phyloP scores from a whole-genome alignment of 2,113 vertebrate species.

The Eclectus roratus region DNA sequence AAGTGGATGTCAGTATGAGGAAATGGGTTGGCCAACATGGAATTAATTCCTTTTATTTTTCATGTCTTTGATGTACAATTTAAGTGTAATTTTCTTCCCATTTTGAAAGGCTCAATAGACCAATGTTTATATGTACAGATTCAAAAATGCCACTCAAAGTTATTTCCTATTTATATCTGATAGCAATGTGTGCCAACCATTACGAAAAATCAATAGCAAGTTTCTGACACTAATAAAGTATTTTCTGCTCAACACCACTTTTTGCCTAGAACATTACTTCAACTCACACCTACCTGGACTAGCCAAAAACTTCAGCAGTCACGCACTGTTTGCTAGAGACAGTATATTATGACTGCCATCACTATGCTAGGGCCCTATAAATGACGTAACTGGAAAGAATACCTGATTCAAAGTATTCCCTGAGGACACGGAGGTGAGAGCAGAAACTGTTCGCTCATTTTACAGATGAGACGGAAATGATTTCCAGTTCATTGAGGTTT shows the following conservation, averaged over 20 bases:
- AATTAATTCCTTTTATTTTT: neutral
- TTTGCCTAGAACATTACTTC: neutral
- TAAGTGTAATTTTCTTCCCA: neutral
- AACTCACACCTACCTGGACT: neutral
- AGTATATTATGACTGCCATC: neutral
- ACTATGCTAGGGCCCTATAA: neutral
- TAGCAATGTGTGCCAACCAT: neutral
- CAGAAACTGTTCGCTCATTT: neutral
- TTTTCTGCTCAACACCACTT: neutral
- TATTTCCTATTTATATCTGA: neutral
- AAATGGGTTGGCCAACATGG: neutral
- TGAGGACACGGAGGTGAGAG: neutral
- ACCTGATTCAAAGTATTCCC: neutral
- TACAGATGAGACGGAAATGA: neutral
- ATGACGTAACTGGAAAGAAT: neutral
- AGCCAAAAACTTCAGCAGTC: neutral
- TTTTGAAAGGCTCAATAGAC: neutral
- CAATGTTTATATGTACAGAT: too few species aligned
- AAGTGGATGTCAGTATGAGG: neutral
- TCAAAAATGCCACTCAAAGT: neutral
- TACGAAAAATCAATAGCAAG: neutral
- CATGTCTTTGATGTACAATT: neutral
- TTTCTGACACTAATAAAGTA: neutral
- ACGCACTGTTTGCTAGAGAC: neutral
- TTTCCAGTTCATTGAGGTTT: neutral